Evolutionary conservation across 2,797 vertebrate genomes (phyloP), one percentile per base, ranked within the genome.

Genomic region (Sphaeramia orbicularis): DNA sequence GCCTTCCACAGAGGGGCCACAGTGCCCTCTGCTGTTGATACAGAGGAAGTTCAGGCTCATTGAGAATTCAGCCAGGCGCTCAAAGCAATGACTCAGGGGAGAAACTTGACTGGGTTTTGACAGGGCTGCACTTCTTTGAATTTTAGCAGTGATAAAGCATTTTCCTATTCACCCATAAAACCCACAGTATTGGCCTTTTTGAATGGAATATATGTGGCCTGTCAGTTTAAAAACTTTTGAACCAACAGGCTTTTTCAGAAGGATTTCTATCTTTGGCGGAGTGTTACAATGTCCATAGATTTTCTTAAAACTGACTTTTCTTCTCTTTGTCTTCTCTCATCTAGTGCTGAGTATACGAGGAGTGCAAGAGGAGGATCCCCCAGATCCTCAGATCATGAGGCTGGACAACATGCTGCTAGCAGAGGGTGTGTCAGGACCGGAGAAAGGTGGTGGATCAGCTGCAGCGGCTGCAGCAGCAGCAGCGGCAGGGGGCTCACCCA

Each of bases 291-390:
- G 52, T 19, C 32, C 5, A 1, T 3, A 2, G 11, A 5, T 7
- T 19, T 15, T 51, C 42, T 16, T 19, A 67, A 57, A 21, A 38
- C 11, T 47, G 15, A 59, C 18, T 1, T 12, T 32, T 0, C 40
- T 9, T 19, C 36, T 41, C 32, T 41, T 10, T 65, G 9, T 50
- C 10, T 19, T 36, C 37, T 56, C n/a, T 76, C 21, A 91, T 96
- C 74, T 78, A 99, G 98, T 99, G 82, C 93, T 99, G 92, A 99
- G 97, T 92, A 99, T 99, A 91, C 96, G 97, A 1, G 97, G 97
- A 4, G 96, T 96, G 0, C 95, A 95, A 88, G 95, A 96, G 71
- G 96, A 96, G 86, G 95, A 96, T 59, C 95, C 95, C 60, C 95
- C 96, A 3, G 94, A 95, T 70, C 93, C 96, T 68, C 95, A 97